Evolutionary conservation across 2,797 vertebrate species (phyloP), one percentile per base, ranked within the genome.

Genomic region (Todus mexicanus): DNA sequence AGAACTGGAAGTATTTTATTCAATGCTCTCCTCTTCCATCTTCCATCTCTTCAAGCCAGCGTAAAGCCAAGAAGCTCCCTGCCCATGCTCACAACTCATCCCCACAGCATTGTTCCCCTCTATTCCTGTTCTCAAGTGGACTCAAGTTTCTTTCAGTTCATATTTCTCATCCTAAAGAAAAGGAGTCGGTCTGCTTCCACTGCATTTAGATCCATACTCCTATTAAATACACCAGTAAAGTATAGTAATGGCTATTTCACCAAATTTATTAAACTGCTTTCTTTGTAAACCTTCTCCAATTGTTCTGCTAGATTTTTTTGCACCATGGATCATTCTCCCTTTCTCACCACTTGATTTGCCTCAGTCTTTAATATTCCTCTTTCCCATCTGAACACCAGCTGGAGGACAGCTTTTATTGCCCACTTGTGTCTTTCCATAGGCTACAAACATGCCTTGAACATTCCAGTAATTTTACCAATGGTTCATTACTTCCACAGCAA

Each of bases 401-500:
- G 6, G 48, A 61, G 8, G 9, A 64, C 21, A 83, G 50, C 22
- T 80, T 91, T 88, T 77, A 85, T 35, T 66, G 57, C 23, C 26
- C n/a, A 40, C 45, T 92, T 79, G 7, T 42, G 42, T 68, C 72
- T 53, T 87, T 73, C 56, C 33, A 14, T 7, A 73, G 84, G 45
- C 18, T 53, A 83, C 33, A 80, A 80, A 76, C 40, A 69, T 21
- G 43, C 60, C 48, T 89, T 66, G 66, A 76, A 73, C 72, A 78
- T 37, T 84, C 70, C 53, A 71, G 64, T 64, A 76, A 45, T 68
- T 89, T 79, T 74, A 68, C 37, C 57, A 68, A 64, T 83, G 31
- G 12, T 38, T 85, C 38, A 26, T 60, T 48, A 56, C 40, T 47
- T 80, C 15, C 53, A 64, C 33, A 87, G 53, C 21, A 89, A 73